Conservation (phyloP, 2,113 vertebrate genomes). For the Cheirogaleus medius region DNA sequence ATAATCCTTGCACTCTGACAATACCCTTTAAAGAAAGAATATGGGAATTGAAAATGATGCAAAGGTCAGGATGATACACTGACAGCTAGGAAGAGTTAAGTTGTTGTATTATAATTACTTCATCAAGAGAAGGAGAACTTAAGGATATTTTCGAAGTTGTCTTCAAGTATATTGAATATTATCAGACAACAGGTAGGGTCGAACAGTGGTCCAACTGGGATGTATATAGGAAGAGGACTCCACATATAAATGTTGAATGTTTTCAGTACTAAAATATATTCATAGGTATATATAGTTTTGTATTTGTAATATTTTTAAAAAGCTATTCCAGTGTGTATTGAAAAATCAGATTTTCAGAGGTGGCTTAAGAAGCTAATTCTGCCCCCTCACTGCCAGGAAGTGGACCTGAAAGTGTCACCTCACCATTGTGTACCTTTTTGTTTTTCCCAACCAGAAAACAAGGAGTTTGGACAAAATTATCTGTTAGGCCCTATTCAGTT, state of each 20-base stretch:
- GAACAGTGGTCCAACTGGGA: background rate
- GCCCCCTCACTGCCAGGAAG: too few relatives aligned
- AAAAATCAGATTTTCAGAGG: background rate
- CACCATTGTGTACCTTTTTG: background rate
- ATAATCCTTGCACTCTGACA: background rate
- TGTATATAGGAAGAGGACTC: background rate
- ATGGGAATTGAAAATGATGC: background rate
- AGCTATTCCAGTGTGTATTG: background rate
- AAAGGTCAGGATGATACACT: background rate
- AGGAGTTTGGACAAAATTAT: background rate
- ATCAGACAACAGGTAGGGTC: background rate
- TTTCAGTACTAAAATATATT: background rate
- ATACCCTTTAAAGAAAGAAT: background rate
- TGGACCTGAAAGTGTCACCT: too few relatives aligned
- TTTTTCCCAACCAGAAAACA: background rate
- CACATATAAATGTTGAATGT: background rate
- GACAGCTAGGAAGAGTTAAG: background rate
- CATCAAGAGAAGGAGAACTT: background rate
- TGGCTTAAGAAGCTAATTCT: rapidly evolving
- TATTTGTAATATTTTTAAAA: background rate
- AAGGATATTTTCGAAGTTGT: background rate
- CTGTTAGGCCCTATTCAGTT: background rate
- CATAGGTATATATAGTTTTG: background rate
- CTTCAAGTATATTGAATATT: background rate
- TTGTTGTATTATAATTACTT: background rate